Conservation (phyloP, 1,140 invertebrate genomes). For the Bombus waltoni region DNA sequence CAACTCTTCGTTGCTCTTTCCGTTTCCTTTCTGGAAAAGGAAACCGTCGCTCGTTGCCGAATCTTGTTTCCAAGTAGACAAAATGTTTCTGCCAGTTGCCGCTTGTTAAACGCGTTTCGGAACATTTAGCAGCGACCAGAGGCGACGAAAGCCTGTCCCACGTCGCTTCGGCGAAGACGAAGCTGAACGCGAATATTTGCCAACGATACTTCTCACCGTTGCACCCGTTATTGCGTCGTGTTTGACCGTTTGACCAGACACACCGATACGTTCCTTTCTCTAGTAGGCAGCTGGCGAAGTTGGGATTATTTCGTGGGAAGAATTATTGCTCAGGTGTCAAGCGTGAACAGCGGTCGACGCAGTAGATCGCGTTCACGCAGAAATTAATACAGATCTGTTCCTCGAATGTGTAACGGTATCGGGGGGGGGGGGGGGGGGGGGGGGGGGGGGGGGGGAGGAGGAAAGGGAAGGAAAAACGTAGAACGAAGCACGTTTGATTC, state of each 20-base stretch:
- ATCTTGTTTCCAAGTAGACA: no score
- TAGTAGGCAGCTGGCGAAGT: not conserved
- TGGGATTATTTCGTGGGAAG: constrained; percentile 1
- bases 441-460: no score
- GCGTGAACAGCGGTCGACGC: no score
- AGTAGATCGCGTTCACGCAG: not conserved
- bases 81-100: no score
- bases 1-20: no score
- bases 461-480: not conserved
- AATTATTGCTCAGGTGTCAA: not conserved
- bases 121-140: no score
- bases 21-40: no score
- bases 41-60: no score
- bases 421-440: no score
- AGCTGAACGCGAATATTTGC: no score
- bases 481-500: not conserved
- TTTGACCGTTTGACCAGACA: not conserved
- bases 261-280: not conserved
- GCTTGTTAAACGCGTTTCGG: not conserved
- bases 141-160: no score
- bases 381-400: constrained; percentile 8
- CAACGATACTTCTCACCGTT: not conserved
- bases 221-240: not conserved
- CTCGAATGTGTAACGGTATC: not conserved
- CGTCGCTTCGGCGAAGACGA: no score